phyloP scores from a whole-genome alignment of 1,140 invertebrate species.

The Helicoverpa zea region DNA sequence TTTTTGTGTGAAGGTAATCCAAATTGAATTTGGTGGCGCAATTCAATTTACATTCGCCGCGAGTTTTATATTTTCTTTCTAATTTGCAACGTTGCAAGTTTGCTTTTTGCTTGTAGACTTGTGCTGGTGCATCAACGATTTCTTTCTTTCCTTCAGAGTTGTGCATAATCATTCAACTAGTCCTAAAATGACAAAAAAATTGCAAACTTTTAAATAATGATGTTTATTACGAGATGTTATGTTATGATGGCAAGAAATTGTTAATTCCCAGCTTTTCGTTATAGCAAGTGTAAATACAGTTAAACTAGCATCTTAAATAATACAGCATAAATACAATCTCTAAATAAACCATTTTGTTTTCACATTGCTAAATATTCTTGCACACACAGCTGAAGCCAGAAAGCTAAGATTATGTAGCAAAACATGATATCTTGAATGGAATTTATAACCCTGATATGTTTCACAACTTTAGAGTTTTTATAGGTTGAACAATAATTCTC shows the following conservation, averaged over 20 bases:
- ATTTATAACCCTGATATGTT: slow-evolving; percentile 39
- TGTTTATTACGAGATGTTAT: too few species aligned
- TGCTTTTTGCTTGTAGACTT: slow-evolving; percentile 5
- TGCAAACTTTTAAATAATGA: background rate
- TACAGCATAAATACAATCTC: background rate
- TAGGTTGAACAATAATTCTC: slow-evolving; percentile 27
- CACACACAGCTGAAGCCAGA: slow-evolving; percentile 18
- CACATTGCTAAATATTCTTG: background rate
- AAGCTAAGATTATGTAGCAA: slow-evolving; percentile 32
- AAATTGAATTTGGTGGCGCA: slow-evolving; percentile 55
- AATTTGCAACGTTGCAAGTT: slow-evolving; percentile 36
- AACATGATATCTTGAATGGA: slow-evolving; percentile 31
- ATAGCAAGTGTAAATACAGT: too few species aligned
- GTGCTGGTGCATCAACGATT: background rate
- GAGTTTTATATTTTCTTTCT: slow-evolving; percentile 51
- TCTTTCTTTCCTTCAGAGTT: background rate
- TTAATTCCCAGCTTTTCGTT: too few species aligned
- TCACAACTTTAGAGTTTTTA: slow-evolving; percentile 41
- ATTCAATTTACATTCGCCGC: slow-evolving; percentile 53
- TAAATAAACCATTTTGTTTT: background rate
- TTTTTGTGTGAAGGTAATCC: slow-evolving; percentile 57
- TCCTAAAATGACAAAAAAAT: too few species aligned
- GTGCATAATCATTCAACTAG: too few species aligned
- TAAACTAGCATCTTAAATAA: too few species aligned
- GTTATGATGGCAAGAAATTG: too few species aligned